Evolutionary conservation across 2,113 vertebrate genomes (phyloP).

Genomic region (Seriola rivoliana): DNA sequence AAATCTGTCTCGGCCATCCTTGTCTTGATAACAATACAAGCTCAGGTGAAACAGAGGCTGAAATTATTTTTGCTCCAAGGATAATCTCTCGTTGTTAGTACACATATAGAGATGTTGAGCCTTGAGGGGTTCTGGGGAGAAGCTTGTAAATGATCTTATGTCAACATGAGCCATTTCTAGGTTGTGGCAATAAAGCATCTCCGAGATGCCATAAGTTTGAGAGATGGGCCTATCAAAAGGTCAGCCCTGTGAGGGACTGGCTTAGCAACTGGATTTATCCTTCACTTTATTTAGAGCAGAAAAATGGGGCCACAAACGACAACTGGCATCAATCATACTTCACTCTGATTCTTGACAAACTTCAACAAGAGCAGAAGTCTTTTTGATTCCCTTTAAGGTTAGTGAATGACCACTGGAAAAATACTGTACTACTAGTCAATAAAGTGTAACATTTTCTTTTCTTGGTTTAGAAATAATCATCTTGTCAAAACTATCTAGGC

Average conservation of each 20-base stretch:
- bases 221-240: constrained; percentile 81
- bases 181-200: constrained; percentile 77
- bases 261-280: constrained; percentile 77
- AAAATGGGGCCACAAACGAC: constrained; percentile 69
- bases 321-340: constrained; percentile 71
- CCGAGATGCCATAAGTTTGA: constrained; percentile 74
- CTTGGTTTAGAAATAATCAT: constrained; percentile 26
- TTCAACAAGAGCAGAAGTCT: constrained; percentile 19
- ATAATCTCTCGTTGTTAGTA: constrained; percentile 68
- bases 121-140: constrained; percentile 61
- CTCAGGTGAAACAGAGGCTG: constrained; percentile 52
- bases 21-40: constrained; percentile 45
- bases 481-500: neutral
- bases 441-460: neutral
- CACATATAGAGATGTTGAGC: constrained; percentile 68
- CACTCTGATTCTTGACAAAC: constrained; percentile 67
- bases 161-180: constrained; percentile 77
- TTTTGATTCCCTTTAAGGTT: constrained; percentile 50
- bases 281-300: constrained; percentile 81
- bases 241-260: constrained; percentile 75
- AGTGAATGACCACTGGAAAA: neutral
- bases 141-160: constrained; percentile 78
- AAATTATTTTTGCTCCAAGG: constrained; percentile 67
- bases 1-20: neutral
- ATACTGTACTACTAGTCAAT: neutral